Evolutionary conservation across 2,113 vertebrate genomes (phyloP).

Genomic region (Festucalex cinctus): DNA sequence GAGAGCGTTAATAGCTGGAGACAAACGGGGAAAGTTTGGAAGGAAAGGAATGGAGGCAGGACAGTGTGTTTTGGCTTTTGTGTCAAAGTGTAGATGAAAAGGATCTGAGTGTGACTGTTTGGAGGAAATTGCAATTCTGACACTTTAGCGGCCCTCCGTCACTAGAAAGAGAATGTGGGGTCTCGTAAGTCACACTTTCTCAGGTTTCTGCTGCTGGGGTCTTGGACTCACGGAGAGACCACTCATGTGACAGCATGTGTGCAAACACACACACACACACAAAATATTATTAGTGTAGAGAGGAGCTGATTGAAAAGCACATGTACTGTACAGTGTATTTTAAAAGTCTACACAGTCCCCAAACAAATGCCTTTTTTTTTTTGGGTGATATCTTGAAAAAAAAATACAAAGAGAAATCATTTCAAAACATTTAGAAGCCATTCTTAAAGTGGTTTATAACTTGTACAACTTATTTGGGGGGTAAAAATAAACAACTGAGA

Average conservation of each 20-base stretch:
- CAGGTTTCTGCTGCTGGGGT: conserved; percentile 55
- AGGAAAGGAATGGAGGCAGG: conserved; percentile 19
- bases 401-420: too few species aligned
- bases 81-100: conserved; percentile 27
- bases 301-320: background rate
- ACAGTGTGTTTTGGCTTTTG: conserved; percentile 23
- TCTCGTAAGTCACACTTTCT: conserved; percentile 66
- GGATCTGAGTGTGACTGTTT: conserved; percentile 46
- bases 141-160: conserved; percentile 58
- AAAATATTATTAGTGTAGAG: background rate
- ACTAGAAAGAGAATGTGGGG: conserved; percentile 57
- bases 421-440: too few species aligned
- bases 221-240: conserved; percentile 17
- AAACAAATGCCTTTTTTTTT: too few species aligned
- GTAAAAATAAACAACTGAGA: too few species aligned
- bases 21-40: conserved; percentile 3
- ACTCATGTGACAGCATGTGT: background rate
- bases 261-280: conserved; percentile 13
- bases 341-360: too few species aligned
- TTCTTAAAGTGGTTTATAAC: too few species aligned
- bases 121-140: conserved; percentile 62
- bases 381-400: too few species aligned
- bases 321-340: too few species aligned
- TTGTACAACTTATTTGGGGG: too few species aligned
- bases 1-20: conserved; percentile 30